Percentiles rank a stretch among this genome's conserved stretches.
Evolutionary conservation across 2,888 invertebrate species (phyloP).

Genomic region (Lepidochitona cinerea): DNA sequence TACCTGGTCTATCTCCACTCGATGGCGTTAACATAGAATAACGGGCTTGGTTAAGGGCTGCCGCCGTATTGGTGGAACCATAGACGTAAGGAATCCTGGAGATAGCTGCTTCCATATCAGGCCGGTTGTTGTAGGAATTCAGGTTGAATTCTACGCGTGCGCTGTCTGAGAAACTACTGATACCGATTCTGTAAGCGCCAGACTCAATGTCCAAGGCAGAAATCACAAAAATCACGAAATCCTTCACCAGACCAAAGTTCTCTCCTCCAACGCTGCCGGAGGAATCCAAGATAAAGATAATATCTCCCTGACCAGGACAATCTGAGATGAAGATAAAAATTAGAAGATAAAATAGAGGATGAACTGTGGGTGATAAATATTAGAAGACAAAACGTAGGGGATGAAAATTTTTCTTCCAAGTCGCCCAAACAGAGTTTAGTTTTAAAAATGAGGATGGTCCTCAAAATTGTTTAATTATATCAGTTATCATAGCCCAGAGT

Average conservation of each 20-base stretch:
- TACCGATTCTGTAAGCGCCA: background rate
- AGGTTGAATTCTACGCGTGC: conserved; percentile 31
- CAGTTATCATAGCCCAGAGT: no score
- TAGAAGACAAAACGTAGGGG: no score
- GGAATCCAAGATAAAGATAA: background rate
- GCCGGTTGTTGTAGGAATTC: conserved; percentile 24
- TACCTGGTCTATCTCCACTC: conserved; percentile 56
- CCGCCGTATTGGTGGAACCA: conserved; percentile 60
- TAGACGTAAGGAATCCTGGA: conserved; percentile 42
- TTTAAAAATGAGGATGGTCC: no score
- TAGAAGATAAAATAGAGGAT: background rate
- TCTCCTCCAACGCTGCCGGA: conserved; percentile 4
- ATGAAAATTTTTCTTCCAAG: no score
- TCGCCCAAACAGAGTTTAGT: no score
- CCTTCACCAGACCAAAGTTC: conserved; percentile 1
- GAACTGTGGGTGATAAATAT: no score
- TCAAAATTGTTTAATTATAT: no score
- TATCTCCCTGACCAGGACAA: background rate
- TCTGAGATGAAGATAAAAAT: background rate
- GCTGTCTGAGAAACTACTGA: conserved; percentile 19
- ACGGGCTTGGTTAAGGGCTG: conserved; percentile 48
- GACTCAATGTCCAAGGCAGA: background rate
- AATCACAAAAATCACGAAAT: background rate
- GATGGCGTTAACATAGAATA: conserved; percentile 44
- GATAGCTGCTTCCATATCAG: conserved; percentile 7